Evolutionary conservation across 2,888 invertebrate genomes (phyloP), one percentile per base, ranked within the genome.

Genomic region (Eugnorisma glareosa): DNA sequence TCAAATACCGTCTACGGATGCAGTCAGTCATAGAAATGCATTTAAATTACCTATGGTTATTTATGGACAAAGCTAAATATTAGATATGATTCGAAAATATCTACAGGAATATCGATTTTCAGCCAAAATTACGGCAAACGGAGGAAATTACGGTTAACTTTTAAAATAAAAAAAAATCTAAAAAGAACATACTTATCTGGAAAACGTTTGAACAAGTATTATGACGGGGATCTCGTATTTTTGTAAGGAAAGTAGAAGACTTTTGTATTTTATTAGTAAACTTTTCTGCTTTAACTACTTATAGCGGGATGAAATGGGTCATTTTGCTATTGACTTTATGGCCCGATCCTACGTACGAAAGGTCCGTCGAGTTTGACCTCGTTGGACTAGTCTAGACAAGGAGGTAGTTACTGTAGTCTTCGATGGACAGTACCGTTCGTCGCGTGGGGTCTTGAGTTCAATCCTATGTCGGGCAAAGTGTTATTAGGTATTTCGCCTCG

Each of bases 231-330:
- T 89, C 89, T 90, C 91, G 90, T 90, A 90, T 89, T 91, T 91
- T 86, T 86, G 87, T 85, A 87, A 86, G 75, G 82, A 89, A 88
- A 89, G 90, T 90, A 89, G 88, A 86, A 90, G 86, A 90, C 89
- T 88, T 93, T 91, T 89, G 87, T 90, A 89, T 92, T 92, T 92
- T 92, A 93, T 92, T 90, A 88, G 87, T 87, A 89, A 92, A 92
- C 86, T 92, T 91, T 89, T 86, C 70, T 67, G 70, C 69, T 83
- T 70, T 75, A 78, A 74, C 73, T 77, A 77, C 57, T 40, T 64
- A 64, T 18, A 67, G 59, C 24, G 48, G 40, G 35, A 67, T 67
- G 77, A 73, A 81, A 70, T 77, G 70, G 37, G 64, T 64, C 45
- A 67, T 31, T 82, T 64, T 70, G 59, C 21, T 24, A 40, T 61